Evolutionary conservation across 2,888 invertebrate species (phyloP), one percentile per base, ranked within the genome.

Genomic region (Spisula subtruncata): DNA sequence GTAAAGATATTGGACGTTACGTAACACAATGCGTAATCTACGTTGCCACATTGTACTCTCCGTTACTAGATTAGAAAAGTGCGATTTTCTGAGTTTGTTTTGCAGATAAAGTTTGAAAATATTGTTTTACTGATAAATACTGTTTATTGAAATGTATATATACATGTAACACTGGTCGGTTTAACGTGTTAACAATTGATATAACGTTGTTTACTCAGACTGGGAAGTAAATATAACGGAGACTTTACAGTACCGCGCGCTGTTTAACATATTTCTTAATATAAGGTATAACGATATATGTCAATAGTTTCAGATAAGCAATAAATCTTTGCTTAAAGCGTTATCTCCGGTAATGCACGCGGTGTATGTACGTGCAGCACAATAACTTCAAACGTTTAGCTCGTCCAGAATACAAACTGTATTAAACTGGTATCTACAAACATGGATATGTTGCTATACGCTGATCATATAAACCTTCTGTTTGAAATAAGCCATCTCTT

Each of bases 21-120:
- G 85, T 35, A 51, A 29, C 71, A 18, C 18, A 35, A 32, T 41
- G 41, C 12, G 75, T 75, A 35, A 75, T 18, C 75, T 75, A 25
- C 35, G 75, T 75, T 35, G 35, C 32, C 32, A n/a, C 18, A 35
- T 75, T 16, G 54, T 82, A 66, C 35, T 32, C 71, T 66, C 20
- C 82, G 75, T 82, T n/a, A 75, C 82, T 14, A n/a, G 81, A 41
- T 86, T 35, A 86, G 46, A 29, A 60, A 86, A 60, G 54, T 32
- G 75, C 81, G 87, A 87, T 87, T 71, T 71, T 48, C 48, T 35
- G 6, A 66, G 82, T 87, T 81, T 82, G 41, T 14, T 51, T 35
- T 25, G n/a, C 14, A 51, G 82, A 82, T 87, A 82, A 25, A 71
- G n/a, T 18, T 75, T 8, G 29, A 46, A 29, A 82, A 35, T 48